Conservation (phyloP, 2,797 vertebrate genomes). For the Scleropages formosus region DNA sequence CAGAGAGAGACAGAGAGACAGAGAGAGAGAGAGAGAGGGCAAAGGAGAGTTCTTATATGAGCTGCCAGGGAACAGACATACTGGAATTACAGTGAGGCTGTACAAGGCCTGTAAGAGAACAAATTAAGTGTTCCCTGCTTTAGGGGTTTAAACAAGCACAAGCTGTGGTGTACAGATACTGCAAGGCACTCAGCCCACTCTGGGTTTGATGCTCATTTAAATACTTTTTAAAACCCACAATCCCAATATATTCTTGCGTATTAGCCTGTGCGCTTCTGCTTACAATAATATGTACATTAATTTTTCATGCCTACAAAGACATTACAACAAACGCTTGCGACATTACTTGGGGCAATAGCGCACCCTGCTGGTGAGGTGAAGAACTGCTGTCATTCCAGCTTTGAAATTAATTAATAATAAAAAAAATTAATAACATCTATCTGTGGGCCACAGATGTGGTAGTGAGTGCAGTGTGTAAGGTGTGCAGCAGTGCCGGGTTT, state of each 20-base stretch:
- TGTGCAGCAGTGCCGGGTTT: too few relatives aligned
- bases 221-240: not conserved
- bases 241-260: not conserved
- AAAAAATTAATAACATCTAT: too few relatives aligned
- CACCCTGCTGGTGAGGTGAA: not conserved
- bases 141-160: not conserved
- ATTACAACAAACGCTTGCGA: not conserved
- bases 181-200: not conserved
- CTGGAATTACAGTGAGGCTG: not conserved
- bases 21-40: not conserved
- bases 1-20: too few relatives aligned
- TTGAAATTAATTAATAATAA: too few relatives aligned
- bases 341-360: not conserved
- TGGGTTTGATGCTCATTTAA: slow-evolving; percentile 10
- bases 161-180: not conserved
- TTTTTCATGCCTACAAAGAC: not conserved
- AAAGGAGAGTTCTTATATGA: not conserved
- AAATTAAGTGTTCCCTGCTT: not conserved
- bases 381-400: not conserved
- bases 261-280: not conserved
- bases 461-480: too few relatives aligned
- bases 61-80: not conserved
- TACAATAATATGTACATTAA: not conserved
- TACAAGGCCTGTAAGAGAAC: not conserved
- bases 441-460: too few relatives aligned